Percentiles rank a stretch among this genome's conserved stretches.
phyloP scores from a whole-genome alignment of 1,140 invertebrate genomes.

The Pentalonia nigronervosa region DNA sequence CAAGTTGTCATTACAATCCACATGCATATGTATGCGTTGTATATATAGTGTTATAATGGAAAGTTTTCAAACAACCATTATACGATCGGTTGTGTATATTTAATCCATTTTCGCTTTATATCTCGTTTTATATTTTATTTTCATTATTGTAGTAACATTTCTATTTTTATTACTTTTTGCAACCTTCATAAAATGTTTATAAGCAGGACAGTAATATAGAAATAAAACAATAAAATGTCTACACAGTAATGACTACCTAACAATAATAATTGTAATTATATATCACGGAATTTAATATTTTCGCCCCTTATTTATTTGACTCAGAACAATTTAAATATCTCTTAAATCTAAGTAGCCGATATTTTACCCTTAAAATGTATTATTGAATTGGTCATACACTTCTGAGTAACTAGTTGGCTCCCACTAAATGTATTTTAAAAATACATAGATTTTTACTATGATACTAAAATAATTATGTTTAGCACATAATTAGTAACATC shows the following conservation, averaged over 20 bases:
- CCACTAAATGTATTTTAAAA: not conserved
- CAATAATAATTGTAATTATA: not conserved
- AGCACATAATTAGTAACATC: not conserved
- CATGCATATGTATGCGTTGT: not conserved
- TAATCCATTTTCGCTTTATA: constrained; percentile 18
- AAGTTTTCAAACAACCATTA: not conserved
- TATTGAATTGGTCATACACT: not conserved
- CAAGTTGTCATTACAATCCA: not conserved
- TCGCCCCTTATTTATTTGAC: not conserved
- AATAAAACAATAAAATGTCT: constrained; percentile 10
- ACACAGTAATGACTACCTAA: not conserved
- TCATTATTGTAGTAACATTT: not conserved
- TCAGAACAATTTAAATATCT: not conserved
- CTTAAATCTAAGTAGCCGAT: not conserved
- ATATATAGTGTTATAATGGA: not conserved
- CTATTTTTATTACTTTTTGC: constrained; percentile 13
- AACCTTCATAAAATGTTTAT: not conserved
- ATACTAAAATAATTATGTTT: not conserved
- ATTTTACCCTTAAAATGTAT: not conserved
- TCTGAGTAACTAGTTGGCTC: not conserved
- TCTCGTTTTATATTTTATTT: constrained; percentile 10
- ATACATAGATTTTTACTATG: not conserved
- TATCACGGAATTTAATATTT: not conserved
- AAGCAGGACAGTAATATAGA: not conserved
- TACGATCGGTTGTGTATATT: not conserved